Conservation (phyloP, 1,140 invertebrate genomes). For the Hyles vespertilio region DNA sequence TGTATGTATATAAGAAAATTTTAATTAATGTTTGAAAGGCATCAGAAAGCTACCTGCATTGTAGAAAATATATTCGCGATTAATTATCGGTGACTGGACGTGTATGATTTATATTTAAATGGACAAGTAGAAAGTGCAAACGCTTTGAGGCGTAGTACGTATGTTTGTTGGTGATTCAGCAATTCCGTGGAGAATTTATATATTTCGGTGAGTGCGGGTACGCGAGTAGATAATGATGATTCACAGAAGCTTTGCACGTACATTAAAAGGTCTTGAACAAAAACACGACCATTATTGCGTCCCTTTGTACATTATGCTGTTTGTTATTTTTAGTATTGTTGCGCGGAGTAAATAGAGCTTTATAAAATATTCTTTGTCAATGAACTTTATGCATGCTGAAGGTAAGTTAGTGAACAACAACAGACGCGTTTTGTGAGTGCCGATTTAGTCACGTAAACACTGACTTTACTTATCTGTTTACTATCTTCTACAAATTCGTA, state of each 20-base stretch:
- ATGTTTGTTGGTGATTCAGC: slow-evolving; percentile 24
- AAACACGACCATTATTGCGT: slow-evolving; percentile 7
- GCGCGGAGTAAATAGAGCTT: too few relatives aligned
- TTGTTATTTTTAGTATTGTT: slow-evolving; percentile 10
- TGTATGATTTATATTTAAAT: slow-evolving; percentile 47
- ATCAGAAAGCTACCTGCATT: slow-evolving; percentile 64
- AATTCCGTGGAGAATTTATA: slow-evolving; percentile 7
- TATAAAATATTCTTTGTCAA: too few relatives aligned
- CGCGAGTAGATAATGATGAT: slow-evolving; percentile 12
- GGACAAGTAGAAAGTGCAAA: slow-evolving; percentile 39
- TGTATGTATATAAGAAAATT: slow-evolving; percentile 28
- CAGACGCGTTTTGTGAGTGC: too few relatives aligned
- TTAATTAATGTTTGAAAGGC: slow-evolving; percentile 1
- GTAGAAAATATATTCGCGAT: slow-evolving; percentile 60
- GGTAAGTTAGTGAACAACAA: too few relatives aligned
- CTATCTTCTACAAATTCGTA: too few relatives aligned
- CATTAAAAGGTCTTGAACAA: slow-evolving; percentile 8
- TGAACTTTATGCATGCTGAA: too few relatives aligned
- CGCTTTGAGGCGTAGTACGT: slow-evolving; percentile 45
- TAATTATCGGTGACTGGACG: slow-evolving; percentile 50
- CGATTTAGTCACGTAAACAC: too few relatives aligned
- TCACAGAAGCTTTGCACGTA: slow-evolving; percentile 5
- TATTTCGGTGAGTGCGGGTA: slow-evolving; percentile 56
- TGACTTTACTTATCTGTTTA: too few relatives aligned
- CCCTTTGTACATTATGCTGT: slow-evolving; percentile 6